These are phyloP conservation scores for Myotis myotis DNA, from an alignment of 2,797 vertebrate genomes.

Conservation along the genomic window DNA sequence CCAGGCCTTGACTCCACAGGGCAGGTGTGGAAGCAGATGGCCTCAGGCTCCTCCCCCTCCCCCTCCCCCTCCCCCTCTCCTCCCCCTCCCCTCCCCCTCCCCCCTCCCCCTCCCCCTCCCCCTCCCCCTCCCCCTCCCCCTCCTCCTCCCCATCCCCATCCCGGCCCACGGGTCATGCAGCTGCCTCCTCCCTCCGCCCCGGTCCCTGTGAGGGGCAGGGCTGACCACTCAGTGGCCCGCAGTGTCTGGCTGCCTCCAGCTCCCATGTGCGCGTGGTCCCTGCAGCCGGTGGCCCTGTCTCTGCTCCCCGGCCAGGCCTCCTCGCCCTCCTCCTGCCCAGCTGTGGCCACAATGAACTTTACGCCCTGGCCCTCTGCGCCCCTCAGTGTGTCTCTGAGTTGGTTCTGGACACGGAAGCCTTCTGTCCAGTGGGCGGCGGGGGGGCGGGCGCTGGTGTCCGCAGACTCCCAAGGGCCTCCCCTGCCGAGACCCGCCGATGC, in stretches of 20 bases:
- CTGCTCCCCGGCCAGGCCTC: accelerated
- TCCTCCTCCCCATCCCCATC: too few species aligned
- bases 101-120: too few species aligned
- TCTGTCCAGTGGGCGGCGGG: not conserved
- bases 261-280: too few species aligned
- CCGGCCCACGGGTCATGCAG: too few species aligned
- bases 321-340: accelerated
- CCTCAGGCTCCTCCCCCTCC: too few species aligned
- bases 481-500: accelerated
- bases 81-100: too few species aligned
- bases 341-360: accelerated
- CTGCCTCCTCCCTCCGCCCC: too few species aligned
- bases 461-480: accelerated
- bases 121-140: too few species aligned
- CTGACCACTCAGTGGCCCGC: accelerated
- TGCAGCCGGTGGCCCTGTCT: not conserved
- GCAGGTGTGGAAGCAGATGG: accelerated
- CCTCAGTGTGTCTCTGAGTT: not conserved
- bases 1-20: not conserved
- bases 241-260: not conserved
- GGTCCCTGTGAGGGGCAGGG: accelerated
- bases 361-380: not conserved
- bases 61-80: too few species aligned
- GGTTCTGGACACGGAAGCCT: not conserved
- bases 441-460: not conserved